Evolutionary conservation across 2,888 invertebrate genomes (phyloP), one percentile per base, ranked within the genome.

Genomic region (Uloborus plumipes): DNA sequence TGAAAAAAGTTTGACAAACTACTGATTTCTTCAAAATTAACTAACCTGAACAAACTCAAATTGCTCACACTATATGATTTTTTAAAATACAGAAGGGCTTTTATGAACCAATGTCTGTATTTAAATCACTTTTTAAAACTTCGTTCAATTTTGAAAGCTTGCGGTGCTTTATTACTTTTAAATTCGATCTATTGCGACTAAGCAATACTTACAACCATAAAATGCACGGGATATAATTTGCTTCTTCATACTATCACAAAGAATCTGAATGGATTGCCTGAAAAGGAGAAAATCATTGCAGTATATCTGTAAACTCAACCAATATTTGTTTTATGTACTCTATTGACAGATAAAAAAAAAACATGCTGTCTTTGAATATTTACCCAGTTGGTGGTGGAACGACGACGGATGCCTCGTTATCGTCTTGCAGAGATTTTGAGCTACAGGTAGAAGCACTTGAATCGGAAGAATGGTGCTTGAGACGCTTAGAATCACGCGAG

Each of bases 171-270:
- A n/a, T n/a, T n/a, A n/a, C n/a, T n/a, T n/a, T n/a, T n/a, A n/a
- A n/a, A n/a, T n/a, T n/a, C n/a, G n/a, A n/a, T n/a, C n/a, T n/a
- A n/a, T n/a, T n/a, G n/a, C n/a, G n/a, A 15, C 61, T 61, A 18
- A 61, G 14, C 9, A 61, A 53, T 69, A 85, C 89, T 89, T 88
- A 91, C 97, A 98, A 67, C 98, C 98, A 89, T 97, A 97, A 90
- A 98, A 98, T 16, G 98, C 98, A 80, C 98, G 91, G 0, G 97
- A 97, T 85, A 97, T 94, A 80, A 98, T 97, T 90, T 98, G 97
- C 15, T 95, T 93, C 84, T 94, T 93, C 97, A 98, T 98, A 0
- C 96, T 96, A 88, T 95, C 94, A 91, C 97, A 98, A 14, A 98
- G 94, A 87, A 95, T 91, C 88, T 94, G 91, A 84, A 93, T 90